A percentile compares a stretch with the other conserved stretches of the same genome.
Evolutionary conservation across 2,797 vertebrate genomes (phyloP).

Genomic region (Ibycter americanus): DNA sequence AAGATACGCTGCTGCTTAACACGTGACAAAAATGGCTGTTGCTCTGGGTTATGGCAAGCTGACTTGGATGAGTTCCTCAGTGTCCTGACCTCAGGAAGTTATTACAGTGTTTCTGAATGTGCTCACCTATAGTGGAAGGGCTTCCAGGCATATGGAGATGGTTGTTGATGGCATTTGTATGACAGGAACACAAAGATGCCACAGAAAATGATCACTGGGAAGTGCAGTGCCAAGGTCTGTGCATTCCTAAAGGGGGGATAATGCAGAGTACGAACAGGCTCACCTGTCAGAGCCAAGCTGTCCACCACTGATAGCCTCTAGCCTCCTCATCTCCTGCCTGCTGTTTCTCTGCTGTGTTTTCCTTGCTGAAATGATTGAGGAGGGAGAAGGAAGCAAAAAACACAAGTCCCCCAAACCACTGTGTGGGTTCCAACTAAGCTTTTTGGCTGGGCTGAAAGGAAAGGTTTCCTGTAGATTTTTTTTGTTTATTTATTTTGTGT

Average conservation of each 20-base stretch:
- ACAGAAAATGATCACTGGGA: not conserved
- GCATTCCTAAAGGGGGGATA: rapidly evolving
- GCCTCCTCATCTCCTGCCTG: not conserved
- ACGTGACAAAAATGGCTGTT: rapidly evolving
- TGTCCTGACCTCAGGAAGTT: not conserved
- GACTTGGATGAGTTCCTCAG: not conserved
- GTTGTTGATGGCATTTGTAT: not conserved
- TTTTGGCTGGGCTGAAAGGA: not conserved
- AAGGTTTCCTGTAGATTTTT: not conserved
- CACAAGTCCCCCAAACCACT: not conserved
- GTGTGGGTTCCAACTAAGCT: not conserved
- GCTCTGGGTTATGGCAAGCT: not conserved
- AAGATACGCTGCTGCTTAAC: not conserved
- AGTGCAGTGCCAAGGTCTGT: not conserved
- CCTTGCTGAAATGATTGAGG: not conserved
- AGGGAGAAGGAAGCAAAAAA: not conserved
- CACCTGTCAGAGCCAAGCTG: not conserved
- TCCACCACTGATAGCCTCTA: not conserved
- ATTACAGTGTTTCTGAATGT: not conserved
- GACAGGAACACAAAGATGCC: not conserved
- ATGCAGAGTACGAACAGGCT: not conserved
- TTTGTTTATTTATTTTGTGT: not conserved
- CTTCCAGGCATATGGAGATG: not conserved
- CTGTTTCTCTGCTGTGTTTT: not conserved
- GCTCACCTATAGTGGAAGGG: rapidly evolving